phyloP scores from a whole-genome alignment of 2,797 vertebrate species.

The Synaphobranchus kaupii region DNA sequence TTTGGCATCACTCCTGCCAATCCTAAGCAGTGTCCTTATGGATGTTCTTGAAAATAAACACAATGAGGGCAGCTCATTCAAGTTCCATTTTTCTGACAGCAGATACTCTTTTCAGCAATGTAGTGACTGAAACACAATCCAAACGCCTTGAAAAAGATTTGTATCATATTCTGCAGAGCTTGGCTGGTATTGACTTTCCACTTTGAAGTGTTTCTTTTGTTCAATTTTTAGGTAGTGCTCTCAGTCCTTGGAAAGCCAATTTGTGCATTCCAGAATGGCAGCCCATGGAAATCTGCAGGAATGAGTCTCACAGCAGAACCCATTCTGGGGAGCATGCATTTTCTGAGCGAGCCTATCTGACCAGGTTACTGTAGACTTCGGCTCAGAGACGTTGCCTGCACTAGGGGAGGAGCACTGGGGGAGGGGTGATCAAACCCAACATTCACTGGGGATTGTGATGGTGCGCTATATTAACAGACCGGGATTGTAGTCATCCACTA shows the following conservation, averaged over 20 bases:
- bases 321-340: background rate
- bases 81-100: background rate
- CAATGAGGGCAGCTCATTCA: background rate
- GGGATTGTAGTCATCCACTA: background rate
- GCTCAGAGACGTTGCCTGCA: slow-evolving; percentile 41
- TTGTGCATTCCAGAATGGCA: background rate
- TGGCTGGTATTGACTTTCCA: background rate
- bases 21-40: background rate
- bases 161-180: slow-evolving; percentile 26
- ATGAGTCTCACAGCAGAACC: slow-evolving; percentile 61
- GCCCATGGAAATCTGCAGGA: slow-evolving; percentile 64
- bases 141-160: background rate
- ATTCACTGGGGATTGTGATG: too few species aligned
- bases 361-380: background rate
- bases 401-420: slow-evolving; percentile 31
- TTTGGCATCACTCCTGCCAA: background rate
- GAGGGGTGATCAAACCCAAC: background rate
- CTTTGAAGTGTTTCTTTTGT: background rate
- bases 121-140: background rate
- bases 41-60: background rate
- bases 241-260: slow-evolving; percentile 36
- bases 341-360: background rate
- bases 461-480: too few species aligned
- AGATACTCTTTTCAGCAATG: background rate
- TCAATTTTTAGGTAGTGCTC: slow-evolving; percentile 23